Base-by-base conservation (phyloP, 2,888 invertebrate genomes). In the Pollenia amentaria region DNA sequence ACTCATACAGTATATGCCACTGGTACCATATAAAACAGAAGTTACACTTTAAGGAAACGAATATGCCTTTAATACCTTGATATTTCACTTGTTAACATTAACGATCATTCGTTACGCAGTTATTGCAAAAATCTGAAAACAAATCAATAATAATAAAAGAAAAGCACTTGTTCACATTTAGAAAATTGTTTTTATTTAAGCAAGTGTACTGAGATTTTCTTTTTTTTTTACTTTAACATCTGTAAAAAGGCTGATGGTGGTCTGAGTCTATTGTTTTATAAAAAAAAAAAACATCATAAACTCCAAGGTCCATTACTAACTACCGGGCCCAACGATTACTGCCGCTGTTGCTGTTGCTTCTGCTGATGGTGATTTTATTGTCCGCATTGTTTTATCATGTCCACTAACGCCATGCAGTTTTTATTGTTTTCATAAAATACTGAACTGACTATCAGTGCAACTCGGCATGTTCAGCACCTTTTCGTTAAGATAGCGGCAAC, bases 381-480 rank as follows among this genome's bases (percentile, higher is more conserved):
- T 67, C 9, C 46, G 53, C 44, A n/a, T 53, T 65, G 12, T 21
- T 46, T 44, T 65, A 18, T 42, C 53, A 53, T 75, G 65, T 67
- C 64, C 73, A 57, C 72, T 72, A 80, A 73, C 67, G 72, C 80
- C 83, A 76, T 72, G 48, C 55, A 65, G 69, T 70, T 64, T 83
- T 80, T 84, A 77, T 76, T 79, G 72, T 62, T 69, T 70, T 53
- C 76, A 62, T 69, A 75, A 76, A 62, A 64, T 60, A 65, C 53
- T 67, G 84, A n/a, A 73, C 77, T 84, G 18, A 73, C 77, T 84
- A 87, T 85, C 84, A 84, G 77, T 77, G 79, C 77, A 77, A 87
- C 89, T 88, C 90, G 89, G 89, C 90, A 90, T 90, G 91, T 88
- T 91, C 89, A 89, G 90, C 92, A 92, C 92, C 91, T 91, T 88